Percentiles rank a stretch among this genome's conserved stretches.
Evolutionary conservation across 2,797 vertebrate species (phyloP).

Genomic region (Anguilla marmorata): DNA sequence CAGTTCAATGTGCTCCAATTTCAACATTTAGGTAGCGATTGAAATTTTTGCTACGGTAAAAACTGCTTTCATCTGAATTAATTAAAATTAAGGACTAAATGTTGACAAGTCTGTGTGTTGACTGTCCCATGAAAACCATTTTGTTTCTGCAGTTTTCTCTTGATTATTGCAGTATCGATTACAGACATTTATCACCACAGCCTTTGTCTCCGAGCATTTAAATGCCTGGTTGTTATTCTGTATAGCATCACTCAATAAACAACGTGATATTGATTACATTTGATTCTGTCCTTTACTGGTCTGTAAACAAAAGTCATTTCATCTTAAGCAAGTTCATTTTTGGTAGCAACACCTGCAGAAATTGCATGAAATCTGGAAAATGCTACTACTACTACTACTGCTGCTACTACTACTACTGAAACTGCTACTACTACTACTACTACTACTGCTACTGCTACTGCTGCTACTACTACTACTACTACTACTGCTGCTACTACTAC

Average conservation of each 20-base stretch:
- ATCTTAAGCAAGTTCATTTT: background rate
- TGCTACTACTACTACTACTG: background rate
- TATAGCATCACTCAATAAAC: background rate
- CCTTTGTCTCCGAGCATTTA: background rate
- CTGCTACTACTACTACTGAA: too few species aligned
- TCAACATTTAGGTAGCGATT: background rate
- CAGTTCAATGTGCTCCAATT: background rate
- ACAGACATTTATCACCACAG: background rate
- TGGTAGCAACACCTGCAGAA: background rate
- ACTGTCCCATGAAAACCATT: background rate
- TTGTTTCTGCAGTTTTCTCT: constrained; percentile 1
- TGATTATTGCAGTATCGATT: constrained; percentile 9
- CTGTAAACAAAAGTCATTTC: background rate
- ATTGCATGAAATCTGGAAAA: background rate
- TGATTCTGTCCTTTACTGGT: background rate
- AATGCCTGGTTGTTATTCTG: background rate
- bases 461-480: background rate
- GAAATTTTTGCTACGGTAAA: background rate
- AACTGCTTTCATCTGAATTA: background rate
- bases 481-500: background rate
- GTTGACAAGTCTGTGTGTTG: background rate
- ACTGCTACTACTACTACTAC: too few species aligned
- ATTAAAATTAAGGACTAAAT: background rate
- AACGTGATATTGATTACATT: background rate
- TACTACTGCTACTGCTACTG: background rate